A percentile compares a stretch with the other conserved stretches of the same genome.
Conservation (phyloP, 2,113 vertebrate species). For the Chelonoidis abingdonii region DNA sequence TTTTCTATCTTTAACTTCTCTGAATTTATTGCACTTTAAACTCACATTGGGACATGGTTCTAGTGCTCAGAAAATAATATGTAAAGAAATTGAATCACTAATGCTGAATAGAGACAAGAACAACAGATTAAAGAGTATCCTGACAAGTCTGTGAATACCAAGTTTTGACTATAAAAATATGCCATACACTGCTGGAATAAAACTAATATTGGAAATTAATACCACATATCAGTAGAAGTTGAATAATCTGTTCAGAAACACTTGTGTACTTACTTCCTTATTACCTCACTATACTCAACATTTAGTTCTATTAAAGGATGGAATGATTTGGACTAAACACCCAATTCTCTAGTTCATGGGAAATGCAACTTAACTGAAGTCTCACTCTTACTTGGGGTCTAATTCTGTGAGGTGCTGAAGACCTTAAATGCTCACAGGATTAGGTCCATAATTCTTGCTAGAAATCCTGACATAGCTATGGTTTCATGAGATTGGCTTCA, state of each 20-base stretch:
- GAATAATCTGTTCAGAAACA: not conserved
- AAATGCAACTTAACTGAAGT: not conserved
- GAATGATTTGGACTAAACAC: not conserved
- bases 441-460: not conserved
- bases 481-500: not conserved
- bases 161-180: not conserved
- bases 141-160: not conserved
- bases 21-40: constrained; percentile 47
- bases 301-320: not conserved
- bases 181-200: not conserved
- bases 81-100: not conserved
- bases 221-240: not conserved
- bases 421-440: not conserved
- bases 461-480: not conserved
- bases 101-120: constrained; percentile 26
- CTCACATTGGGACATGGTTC: not conserved
- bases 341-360: not conserved
- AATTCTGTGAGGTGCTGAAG: not conserved
- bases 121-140: not conserved
- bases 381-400: not conserved
- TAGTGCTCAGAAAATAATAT: not conserved
- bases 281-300: not conserved
- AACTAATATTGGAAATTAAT: not conserved
- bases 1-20: constrained; percentile 13
- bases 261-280: not conserved